Base-by-base conservation (phyloP, 2,797 vertebrate genomes). In the Falco cherrug region DNA sequence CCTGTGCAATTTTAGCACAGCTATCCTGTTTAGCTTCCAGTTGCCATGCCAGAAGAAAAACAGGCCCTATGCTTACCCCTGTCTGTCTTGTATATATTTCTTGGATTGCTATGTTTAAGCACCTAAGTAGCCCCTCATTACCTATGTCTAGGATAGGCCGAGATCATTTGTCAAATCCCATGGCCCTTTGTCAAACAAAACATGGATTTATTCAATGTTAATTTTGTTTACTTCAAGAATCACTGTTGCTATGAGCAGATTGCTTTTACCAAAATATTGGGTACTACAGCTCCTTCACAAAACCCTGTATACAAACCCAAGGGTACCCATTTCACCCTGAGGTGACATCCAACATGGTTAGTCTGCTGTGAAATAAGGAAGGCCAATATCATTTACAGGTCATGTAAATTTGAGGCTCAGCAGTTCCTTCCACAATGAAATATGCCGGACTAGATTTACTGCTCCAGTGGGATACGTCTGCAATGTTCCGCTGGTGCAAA, bases 281-380 rank as follows among this genome's bases (percentile, higher is more conserved):
- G 14, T 56, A 37, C 43, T 73, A 16, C 13, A 59, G 41, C 31
- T 75, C 26, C 39, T 71, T 71, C 24, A 28, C 13, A 91, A 75
- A 84, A 29, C 6, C 11, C 1, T 19, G 5, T 50, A 15, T 11
- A 31, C 13, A 28, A 0, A 63, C 1, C 0, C 7, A 68, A 60
- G 48, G n/a, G 45, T 10, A 3, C n/a, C 45, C 25, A 31, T 64
- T 89, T 94, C 74, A 91, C 79, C 70, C 79, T 53, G 47, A 90
- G 43, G 77, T 94, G 67, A 95, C 74, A 90, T 89, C 70, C 87
- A 91, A 20, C 48, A 37, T 77, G 47, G 80, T 87, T 90, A 94
- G 80, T 95, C 88, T 89, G 33, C 83, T 94, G 91, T 96, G 94
- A 95, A 97, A 94, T 90, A 70, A 93, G 74, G 90, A 56, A 95